A percentile compares a stretch with the other conserved stretches of the same genome.
Evolutionary conservation across 2,888 invertebrate species (phyloP).

Genomic region (Willowsia nigromaculata): DNA sequence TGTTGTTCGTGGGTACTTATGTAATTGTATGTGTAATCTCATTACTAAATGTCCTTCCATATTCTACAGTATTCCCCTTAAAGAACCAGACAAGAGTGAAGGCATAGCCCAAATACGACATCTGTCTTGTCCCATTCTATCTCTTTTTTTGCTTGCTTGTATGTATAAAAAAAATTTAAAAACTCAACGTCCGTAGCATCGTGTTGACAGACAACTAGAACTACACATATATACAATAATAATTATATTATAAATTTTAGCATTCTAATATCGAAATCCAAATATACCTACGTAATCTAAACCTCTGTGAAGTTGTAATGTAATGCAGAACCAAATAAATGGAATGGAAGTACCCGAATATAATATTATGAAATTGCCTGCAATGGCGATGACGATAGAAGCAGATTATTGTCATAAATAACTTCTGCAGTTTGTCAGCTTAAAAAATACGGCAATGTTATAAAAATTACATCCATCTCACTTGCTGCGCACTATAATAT

Average conservation of each 20-base stretch:
- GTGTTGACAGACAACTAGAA: no score
- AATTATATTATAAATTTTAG: no score
- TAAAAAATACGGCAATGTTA: neutral
- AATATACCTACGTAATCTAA: no score
- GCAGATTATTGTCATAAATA: neutral
- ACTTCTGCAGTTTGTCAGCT: neutral
- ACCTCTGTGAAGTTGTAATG: no score
- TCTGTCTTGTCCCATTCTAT: slow-evolving; percentile 1
- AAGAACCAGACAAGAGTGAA: neutral
- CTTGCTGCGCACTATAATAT: neutral
- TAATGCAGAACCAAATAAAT: no score
- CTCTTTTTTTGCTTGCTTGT: no score
- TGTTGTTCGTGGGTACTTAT: neutral
- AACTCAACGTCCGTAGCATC: no score
- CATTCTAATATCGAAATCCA: no score
- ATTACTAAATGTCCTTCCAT: neutral
- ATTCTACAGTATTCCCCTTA: neutral
- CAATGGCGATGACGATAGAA: neutral
- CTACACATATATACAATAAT: no score
- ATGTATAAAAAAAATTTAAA: no score
- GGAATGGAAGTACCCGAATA: neutral
- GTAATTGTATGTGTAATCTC: neutral
- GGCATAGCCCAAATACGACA: neutral
- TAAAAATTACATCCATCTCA: neutral
- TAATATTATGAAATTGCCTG: neutral